Conservation (phyloP, 2,797 vertebrate species). For the Myotis vivesi region DNA sequence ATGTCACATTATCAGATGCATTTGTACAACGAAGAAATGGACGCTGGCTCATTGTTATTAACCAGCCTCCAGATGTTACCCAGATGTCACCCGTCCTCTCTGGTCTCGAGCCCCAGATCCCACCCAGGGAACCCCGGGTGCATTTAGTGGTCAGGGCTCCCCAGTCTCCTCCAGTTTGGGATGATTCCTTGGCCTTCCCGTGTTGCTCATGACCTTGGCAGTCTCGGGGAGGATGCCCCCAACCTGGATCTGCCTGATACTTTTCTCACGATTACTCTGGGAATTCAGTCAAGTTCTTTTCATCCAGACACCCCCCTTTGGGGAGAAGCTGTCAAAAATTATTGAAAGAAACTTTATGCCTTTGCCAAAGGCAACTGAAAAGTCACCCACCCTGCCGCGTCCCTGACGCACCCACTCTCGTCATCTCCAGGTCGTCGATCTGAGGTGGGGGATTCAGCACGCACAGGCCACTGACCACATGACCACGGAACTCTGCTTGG, state of each 20-base stretch:
- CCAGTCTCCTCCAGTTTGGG: neutral
- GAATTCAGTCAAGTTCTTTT: neutral
- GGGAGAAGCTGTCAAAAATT: neutral
- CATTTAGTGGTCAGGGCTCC: neutral
- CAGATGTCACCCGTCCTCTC: neutral
- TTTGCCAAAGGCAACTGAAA: neutral
- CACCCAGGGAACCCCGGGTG: neutral
- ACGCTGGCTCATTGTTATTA: accelerated
- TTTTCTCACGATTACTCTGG: neutral
- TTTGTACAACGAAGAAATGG: neutral
- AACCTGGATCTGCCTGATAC: neutral
- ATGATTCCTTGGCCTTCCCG: neutral
- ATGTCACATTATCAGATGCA: neutral
- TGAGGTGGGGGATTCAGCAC: slow-evolving; percentile 86
- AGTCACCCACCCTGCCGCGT: too few relatives aligned
- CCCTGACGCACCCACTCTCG: neutral
- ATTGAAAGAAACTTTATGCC: neutral
- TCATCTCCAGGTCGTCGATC: slow-evolving; percentile 82
- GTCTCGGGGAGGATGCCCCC: neutral
- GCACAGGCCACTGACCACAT: slow-evolving; percentile 79
- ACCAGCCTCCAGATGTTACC: neutral
- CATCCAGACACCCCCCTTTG: neutral
- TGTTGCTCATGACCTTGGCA: neutral
- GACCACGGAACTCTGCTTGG: slow-evolving; percentile 84
- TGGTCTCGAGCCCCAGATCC: neutral